Percentiles rank a stretch among this genome's conserved stretches.
Conservation (phyloP, 2,113 vertebrate species). For the Sitta europaea region DNA sequence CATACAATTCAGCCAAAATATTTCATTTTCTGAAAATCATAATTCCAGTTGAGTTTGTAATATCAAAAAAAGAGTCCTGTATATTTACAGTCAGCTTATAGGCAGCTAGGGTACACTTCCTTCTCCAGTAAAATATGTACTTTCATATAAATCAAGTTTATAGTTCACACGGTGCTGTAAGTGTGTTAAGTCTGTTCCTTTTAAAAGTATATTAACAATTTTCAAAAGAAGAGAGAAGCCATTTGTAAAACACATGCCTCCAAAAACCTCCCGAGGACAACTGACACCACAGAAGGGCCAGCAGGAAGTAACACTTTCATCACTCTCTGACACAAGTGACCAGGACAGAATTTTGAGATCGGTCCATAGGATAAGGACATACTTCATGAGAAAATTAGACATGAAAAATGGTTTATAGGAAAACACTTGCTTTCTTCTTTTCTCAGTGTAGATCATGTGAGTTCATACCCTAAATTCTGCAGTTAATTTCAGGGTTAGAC, state of each 20-base stretch:
- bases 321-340: not conserved
- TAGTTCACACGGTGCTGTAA: not conserved
- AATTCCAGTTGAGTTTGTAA: not conserved
- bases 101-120: slow-evolving; percentile 1
- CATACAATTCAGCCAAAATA: slow-evolving; percentile 10
- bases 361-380: not conserved
- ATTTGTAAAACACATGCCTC: not conserved
- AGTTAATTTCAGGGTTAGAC: not conserved
- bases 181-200: slow-evolving; percentile 14
- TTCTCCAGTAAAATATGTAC: slow-evolving; percentile 27
- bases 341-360: not conserved
- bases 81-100: slow-evolving; percentile 28
- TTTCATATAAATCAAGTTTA: slow-evolving; percentile 52
- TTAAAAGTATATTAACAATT: slow-evolving; percentile 35
- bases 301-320: not conserved
- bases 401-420: not conserved
- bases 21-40: slow-evolving; percentile 4
- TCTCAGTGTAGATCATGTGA: not conserved
- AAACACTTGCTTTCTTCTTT: not conserved
- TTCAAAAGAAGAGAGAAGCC: not conserved
- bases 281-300: not conserved
- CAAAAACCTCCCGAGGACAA: not conserved
- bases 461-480: not conserved
- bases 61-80: not conserved
- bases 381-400: not conserved